phyloP scores from a whole-genome alignment of 1,140 invertebrate species.

The Calliphora vicina region DNA sequence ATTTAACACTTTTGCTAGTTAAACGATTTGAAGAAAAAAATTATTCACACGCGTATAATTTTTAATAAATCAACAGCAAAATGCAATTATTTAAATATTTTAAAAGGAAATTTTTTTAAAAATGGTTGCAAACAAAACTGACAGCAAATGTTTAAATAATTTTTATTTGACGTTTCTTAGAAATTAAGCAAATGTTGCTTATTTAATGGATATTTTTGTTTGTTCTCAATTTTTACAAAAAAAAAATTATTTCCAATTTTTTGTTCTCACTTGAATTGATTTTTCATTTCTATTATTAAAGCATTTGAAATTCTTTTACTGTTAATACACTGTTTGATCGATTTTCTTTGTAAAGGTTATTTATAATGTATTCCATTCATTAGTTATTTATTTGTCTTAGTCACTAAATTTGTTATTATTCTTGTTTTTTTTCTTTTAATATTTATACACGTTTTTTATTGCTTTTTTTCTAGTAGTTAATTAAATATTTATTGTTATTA shows the following conservation, averaged over 20 bases:
- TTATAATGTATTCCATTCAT: neutral
- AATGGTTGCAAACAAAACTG: neutral
- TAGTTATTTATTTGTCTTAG: neutral
- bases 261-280: neutral
- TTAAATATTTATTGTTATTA: neutral
- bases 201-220: neutral
- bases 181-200: neutral
- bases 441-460: neutral
- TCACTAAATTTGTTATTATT: neutral
- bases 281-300: neutral
- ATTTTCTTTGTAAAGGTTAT: neutral
- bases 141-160: neutral
- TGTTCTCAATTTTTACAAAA: neutral
- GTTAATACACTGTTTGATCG: neutral
- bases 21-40: neutral
- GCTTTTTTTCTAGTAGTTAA: neutral
- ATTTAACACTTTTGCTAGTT: neutral
- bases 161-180: neutral
- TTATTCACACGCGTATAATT: conserved; percentile 13
- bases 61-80: conserved; percentile 1
- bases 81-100: neutral
- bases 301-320: neutral
- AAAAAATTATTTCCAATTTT: neutral
- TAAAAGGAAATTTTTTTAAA: neutral
- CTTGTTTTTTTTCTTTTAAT: neutral